A percentile compares a stretch with the other conserved stretches of the same genome.
Evolutionary conservation across 1,140 invertebrate species (phyloP).

Genomic region (Lasioglossum baleicum): DNA sequence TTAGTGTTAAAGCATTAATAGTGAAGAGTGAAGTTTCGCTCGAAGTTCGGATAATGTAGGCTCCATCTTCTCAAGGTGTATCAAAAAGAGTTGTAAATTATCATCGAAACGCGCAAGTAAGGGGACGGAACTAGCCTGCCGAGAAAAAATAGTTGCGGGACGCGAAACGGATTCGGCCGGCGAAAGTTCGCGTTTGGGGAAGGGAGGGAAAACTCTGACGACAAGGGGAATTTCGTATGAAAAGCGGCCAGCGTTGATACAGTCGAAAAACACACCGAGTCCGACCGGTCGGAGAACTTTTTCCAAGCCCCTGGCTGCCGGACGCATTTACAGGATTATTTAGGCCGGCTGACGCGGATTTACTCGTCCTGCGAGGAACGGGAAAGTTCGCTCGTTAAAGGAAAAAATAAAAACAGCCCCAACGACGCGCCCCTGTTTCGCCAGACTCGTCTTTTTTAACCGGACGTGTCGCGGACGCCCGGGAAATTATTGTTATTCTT

Average conservation of each 20-base stretch:
- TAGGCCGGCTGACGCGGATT: constrained; percentile 9
- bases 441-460: background rate
- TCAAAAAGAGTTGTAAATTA: no score
- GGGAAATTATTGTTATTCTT: background rate
- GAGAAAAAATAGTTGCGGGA: background rate
- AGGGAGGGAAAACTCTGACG: no score
- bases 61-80: no score
- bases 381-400: constrained; percentile 17
- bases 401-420: background rate
- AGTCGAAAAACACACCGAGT: background rate
- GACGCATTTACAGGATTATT: constrained; percentile 16
- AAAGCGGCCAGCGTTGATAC: background rate
- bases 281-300: background rate
- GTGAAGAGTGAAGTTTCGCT: no score
- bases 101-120: no score
- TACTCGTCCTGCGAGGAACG: background rate
- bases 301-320: no score
- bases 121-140: no score
- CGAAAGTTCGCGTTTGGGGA: background rate
- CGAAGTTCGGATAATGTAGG: no score
- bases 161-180: background rate
- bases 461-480: background rate
- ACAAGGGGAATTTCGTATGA: background rate
- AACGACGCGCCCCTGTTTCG: background rate
- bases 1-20: no score